Base-by-base conservation (phyloP, 2,113 vertebrate species). In the Limanda limanda region DNA sequence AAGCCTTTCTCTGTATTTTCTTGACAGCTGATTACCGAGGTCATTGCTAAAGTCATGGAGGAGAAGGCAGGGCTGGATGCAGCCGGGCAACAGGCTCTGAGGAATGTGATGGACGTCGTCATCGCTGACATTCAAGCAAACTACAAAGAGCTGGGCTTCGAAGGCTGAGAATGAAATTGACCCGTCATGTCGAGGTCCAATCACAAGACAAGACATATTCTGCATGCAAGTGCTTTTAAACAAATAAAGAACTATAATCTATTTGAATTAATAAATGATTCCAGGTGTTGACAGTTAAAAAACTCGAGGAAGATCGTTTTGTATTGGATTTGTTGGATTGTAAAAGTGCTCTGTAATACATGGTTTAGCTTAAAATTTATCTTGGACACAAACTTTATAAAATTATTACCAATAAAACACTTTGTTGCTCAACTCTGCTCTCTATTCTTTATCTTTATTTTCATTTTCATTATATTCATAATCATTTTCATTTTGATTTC, bases 111-210 rank as follows among this genome's bases (percentile, higher is more conserved):
- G 90, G 68, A 14, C 0, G 2, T 8, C 0, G 51, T 95, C 76
- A 90, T 92, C 0, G 75, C 54, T 0, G 94, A 94, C 69, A 82
- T 95, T 0, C 92, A 84, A 0, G 60, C 40, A 21, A 58, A 57
- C 59, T 95, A 95, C 89, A 94, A 94, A 84, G 89, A 93, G 67
- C 61, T 93, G n/a, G 90, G 88, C 72, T 93, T 87, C 67, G 37
- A 27, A 0, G 90, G 86, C 12, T 94, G 83, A 93, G 51, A 20
- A 25, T 27, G 4, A 24, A 40, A n/a, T 71, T 52, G n/a, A 15
- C 12, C 9, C 3, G 74, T 63, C 42, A 14, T 18, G 17, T 14
- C 9, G 1, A 15, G 27, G 62, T n/a, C 23, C n/a, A 13, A 68
- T 10, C 8, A 40, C 20, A 27, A 45, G 25, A 51, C 15, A 31